Evolutionary conservation across 1,140 invertebrate genomes (phyloP).

Genomic region (Phymorhynchus buccinoides): DNA sequence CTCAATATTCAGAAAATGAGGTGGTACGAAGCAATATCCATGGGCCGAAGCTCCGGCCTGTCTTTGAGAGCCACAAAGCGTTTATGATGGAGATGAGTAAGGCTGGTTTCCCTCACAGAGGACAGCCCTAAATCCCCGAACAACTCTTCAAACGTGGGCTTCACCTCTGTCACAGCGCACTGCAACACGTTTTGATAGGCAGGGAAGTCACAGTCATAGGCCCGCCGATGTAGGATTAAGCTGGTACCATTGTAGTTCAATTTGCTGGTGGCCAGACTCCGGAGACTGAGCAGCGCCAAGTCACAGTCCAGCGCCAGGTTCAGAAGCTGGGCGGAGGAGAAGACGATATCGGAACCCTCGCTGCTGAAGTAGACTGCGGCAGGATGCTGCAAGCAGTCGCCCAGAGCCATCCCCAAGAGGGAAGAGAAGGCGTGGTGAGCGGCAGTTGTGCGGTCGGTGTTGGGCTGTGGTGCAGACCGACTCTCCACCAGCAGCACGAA

Average conservation of each 20-base stretch:
- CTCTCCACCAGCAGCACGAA: slow-evolving; percentile 49
- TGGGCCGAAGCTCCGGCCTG: slow-evolving; percentile 28
- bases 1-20: slow-evolving; percentile 21
- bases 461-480: too few species aligned
- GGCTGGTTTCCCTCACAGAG: slow-evolving; percentile 57
- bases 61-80: slow-evolving; percentile 26
- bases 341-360: slow-evolving; percentile 57
- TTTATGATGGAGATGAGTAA: slow-evolving; percentile 61
- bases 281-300: slow-evolving; percentile 57
- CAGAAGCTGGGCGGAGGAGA: slow-evolving; percentile 47
- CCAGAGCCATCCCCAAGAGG: slow-evolving; percentile 50
- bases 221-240: slow-evolving; percentile 62
- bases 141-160: slow-evolving; percentile 47
- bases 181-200: slow-evolving; percentile 45
- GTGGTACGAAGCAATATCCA: slow-evolving; percentile 45
- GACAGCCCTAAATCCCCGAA: slow-evolving; percentile 57
- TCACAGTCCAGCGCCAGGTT: slow-evolving; percentile 61
- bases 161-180: slow-evolving; percentile 47
- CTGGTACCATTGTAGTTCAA: slow-evolving; percentile 62
- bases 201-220: slow-evolving; percentile 61
- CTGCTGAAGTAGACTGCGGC: slow-evolving; percentile 53
- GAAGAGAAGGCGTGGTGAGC: slow-evolving; percentile 55
- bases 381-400: slow-evolving; percentile 62
- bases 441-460: slow-evolving; percentile 14
- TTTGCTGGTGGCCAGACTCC: slow-evolving; percentile 59